Conservation (phyloP, 2,888 invertebrate genomes). For the Macrophya annulata region DNA sequence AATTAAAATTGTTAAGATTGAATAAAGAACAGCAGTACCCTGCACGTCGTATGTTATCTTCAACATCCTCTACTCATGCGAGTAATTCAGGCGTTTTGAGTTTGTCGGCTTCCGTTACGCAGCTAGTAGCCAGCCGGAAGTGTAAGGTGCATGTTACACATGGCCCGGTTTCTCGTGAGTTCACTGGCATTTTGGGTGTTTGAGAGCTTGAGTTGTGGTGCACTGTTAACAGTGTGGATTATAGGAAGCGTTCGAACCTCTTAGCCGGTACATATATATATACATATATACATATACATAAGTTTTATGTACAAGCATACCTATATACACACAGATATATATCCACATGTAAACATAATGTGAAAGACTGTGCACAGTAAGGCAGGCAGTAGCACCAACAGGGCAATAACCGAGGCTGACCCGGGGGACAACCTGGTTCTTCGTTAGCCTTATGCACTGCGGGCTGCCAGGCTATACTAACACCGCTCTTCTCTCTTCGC, state of each 20-base stretch:
- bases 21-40: too few species aligned
- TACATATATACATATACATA: not conserved
- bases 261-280: not conserved
- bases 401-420: constrained; percentile 76
- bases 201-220: not conserved
- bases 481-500: not conserved
- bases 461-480: constrained; percentile 27
- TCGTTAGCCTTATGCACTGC: constrained; percentile 50
- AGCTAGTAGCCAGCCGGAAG: not conserved
- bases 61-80: too few species aligned
- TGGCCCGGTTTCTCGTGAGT: constrained; percentile 31
- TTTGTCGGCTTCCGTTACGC: not conserved
- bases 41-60: too few species aligned
- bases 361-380: constrained; percentile 31
- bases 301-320: not conserved
- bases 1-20: too few species aligned
- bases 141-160: constrained; percentile 13
- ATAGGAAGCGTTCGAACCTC: not conserved
- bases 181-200: constrained; percentile 29
- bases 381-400: constrained; percentile 56
- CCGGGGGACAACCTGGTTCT: constrained; percentile 65
- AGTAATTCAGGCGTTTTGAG: not conserved
- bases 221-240: not conserved
- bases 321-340: not conserved
- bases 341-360: not conserved